These are phyloP conservation scores for Stenichneumon culpator DNA, from an alignment of 2,888 invertebrate genomes.

Conservation along the genomic window DNA sequence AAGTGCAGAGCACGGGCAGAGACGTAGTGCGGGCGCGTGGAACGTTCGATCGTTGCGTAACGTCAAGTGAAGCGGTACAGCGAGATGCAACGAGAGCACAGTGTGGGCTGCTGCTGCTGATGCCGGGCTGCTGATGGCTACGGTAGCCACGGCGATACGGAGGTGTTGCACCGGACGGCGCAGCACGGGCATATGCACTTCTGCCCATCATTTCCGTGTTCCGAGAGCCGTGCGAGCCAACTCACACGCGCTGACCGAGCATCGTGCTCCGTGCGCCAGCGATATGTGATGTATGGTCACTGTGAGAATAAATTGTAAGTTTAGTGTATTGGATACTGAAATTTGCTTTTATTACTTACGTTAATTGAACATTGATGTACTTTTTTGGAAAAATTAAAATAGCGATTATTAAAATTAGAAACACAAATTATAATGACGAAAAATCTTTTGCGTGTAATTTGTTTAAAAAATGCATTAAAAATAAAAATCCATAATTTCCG, in stretches of 20 bases:
- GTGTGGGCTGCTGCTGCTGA: constrained; percentile 36
- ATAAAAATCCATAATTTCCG: constrained; percentile 77
- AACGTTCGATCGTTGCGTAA: constrained; percentile 80
- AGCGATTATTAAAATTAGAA: no score
- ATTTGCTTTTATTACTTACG: no score
- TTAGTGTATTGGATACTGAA: no score
- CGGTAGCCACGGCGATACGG: constrained; percentile 39
- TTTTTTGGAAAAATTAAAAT: no score
- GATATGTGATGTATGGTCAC: no score
- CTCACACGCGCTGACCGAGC: constrained; percentile 39
- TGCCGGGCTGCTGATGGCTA: constrained; percentile 63
- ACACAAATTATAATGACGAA: no score
- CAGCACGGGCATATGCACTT: constrained; percentile 49
- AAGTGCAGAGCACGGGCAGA: constrained; percentile 24
- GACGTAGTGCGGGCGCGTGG: constrained; percentile 22
- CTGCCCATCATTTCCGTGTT: constrained; percentile 83
- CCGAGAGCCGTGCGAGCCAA: constrained; percentile 67
- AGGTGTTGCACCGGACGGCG: background rate
- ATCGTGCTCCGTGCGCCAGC: constrained; percentile 7
- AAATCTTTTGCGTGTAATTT: no score
- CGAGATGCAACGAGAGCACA: constrained; percentile 52
- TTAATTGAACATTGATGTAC: background rate
- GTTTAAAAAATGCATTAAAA: constrained; percentile 15
- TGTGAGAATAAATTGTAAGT: no score
- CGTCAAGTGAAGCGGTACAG: constrained; percentile 76